Percentiles rank a stretch among this genome's conserved stretches.
Conservation (phyloP, 2,888 invertebrate genomes). For the Caenorhabditis parvicauda region DNA sequence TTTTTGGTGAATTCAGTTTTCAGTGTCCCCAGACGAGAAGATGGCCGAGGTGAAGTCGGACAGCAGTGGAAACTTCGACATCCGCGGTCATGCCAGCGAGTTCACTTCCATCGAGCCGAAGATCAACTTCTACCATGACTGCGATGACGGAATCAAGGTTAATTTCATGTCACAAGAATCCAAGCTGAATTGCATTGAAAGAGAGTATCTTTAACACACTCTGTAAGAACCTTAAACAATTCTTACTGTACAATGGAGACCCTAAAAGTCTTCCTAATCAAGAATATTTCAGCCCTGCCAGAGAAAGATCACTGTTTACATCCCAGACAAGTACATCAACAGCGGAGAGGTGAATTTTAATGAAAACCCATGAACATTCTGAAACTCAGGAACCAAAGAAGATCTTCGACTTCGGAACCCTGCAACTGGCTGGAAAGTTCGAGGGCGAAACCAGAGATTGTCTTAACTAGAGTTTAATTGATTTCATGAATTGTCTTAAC, state of each 20-base stretch:
- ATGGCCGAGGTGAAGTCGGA: slow-evolving; percentile 34
- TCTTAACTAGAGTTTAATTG: slow-evolving; percentile 21
- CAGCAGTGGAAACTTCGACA: slow-evolving; percentile 23
- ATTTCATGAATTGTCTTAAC: slow-evolving; percentile 33
- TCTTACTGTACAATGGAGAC: neutral
- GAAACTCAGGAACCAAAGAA: slow-evolving; percentile 20
- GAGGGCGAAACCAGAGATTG: slow-evolving; percentile 40
- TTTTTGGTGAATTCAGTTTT: neutral
- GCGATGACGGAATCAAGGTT: slow-evolving; percentile 29
- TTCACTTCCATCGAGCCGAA: slow-evolving; percentile 43
- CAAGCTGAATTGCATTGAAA: no score
- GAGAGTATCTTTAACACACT: no score
- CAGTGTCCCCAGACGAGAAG: slow-evolving; percentile 37
- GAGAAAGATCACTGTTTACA: slow-evolving; percentile 53
- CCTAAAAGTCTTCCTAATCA: neutral
- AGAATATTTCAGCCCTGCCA: slow-evolving; percentile 44
- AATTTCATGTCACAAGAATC: no score
- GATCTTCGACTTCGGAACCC: slow-evolving; percentile 41
- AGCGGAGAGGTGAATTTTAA: slow-evolving; percentile 27
- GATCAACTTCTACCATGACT: slow-evolving; percentile 32
- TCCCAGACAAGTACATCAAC: slow-evolving; percentile 50
- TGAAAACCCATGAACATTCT: neutral
- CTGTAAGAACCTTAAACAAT: neutral
- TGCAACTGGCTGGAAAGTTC: slow-evolving; percentile 44
- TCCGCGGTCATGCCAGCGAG: slow-evolving; percentile 33